These are phyloP conservation scores for Zophobas atratus DNA, from an alignment of 1,140 invertebrate species.

Conservation along the genomic window DNA sequence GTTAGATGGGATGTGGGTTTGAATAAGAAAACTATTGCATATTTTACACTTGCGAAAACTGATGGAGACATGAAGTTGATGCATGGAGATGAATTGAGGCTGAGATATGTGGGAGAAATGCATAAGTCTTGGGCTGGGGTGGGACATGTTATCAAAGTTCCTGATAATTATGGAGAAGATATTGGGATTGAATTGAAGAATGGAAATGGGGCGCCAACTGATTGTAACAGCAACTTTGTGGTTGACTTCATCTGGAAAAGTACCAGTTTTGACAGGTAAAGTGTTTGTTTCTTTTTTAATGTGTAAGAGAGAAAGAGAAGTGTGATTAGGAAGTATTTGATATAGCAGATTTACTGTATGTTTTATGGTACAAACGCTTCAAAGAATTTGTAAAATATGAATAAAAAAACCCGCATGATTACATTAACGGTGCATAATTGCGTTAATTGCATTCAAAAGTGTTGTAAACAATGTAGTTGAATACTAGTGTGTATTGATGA, in stretches of 20 bases:
- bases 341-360: too few species aligned
- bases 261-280: conserved; percentile 96
- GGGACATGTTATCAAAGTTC: conserved; percentile 98
- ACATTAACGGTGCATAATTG: too few species aligned
- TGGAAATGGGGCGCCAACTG: conserved; percentile 90
- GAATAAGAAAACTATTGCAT: conserved; percentile 98
- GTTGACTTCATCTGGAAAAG: conserved; percentile 99
- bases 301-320: not conserved
- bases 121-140: conserved; percentile 96
- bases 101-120: conserved; percentile 94
- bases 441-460: too few species aligned
- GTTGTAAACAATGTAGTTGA: too few species aligned
- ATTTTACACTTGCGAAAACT: conserved; percentile 97
- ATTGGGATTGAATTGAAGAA: conserved; percentile 97
- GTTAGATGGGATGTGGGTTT: conserved; percentile 98
- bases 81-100: conserved; percentile 97
- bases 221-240: conserved; percentile 96
- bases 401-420: too few species aligned
- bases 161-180: conserved; percentile 99
- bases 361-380: too few species aligned
- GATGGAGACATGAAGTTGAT: conserved; percentile 99
- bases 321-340: too few species aligned
- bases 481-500: too few species aligned
- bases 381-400: too few species aligned
- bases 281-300: conserved; percentile 26